Evolutionary conservation across 2,888 invertebrate genomes (phyloP).

Genomic region (Aspidiotus rigidus): DNA sequence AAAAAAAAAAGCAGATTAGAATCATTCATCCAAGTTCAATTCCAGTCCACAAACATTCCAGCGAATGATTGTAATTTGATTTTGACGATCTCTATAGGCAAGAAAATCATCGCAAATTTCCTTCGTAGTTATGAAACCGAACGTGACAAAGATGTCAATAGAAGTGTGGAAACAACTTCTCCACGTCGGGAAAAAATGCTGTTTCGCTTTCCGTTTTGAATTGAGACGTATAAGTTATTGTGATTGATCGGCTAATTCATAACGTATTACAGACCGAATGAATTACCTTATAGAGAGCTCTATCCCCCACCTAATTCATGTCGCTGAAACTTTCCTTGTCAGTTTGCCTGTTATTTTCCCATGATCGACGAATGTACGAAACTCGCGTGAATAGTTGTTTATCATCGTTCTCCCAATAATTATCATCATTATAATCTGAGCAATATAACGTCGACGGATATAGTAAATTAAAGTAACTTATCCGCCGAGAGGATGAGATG

Average conservation of each 20-base stretch:
- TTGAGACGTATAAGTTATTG: not conserved
- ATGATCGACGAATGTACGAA: constrained; percentile 6
- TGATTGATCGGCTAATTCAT: constrained; percentile 4
- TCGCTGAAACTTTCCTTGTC: not conserved
- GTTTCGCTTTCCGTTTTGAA: too few species aligned
- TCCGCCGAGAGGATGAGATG: not conserved
- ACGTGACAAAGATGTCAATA: too few species aligned
- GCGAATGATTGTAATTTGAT: too few species aligned
- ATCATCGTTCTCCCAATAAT: constrained; percentile 17
- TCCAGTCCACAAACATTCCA: too few species aligned
- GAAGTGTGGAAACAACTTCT: too few species aligned
- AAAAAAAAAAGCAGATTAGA: too few species aligned
- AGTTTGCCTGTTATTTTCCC: constrained; percentile 10
- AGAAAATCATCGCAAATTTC: too few species aligned
- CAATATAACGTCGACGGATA: constrained; percentile 10
- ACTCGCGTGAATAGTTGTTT: constrained; percentile 19
- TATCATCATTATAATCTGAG: constrained; percentile 18
- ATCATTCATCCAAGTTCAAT: too few species aligned
- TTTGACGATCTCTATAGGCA: too few species aligned
- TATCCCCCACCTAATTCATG: not conserved
- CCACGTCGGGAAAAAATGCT: too few species aligned
- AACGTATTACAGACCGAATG: not conserved
- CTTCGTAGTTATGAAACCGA: too few species aligned
- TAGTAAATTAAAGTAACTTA: not conserved
- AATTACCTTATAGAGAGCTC: not conserved